Percentiles rank a stretch among this genome's conserved stretches.
phyloP scores from a whole-genome alignment of 2,113 vertebrate genomes.

The Antechinus stuartii region DNA sequence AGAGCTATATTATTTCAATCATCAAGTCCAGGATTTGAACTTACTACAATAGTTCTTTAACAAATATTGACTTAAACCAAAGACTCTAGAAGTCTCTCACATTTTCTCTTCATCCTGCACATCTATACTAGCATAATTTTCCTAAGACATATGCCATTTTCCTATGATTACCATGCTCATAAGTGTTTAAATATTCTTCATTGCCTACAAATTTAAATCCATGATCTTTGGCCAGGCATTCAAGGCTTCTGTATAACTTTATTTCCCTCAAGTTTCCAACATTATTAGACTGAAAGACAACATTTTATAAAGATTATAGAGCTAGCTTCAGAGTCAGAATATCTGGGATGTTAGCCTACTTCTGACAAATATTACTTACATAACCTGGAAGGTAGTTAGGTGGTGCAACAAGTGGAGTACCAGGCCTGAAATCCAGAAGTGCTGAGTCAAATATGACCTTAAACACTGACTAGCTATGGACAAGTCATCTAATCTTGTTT shows the following conservation, averaged over 20 bases:
- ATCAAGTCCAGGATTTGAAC: neutral
- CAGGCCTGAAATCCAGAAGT: no score
- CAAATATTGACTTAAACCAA: neutral
- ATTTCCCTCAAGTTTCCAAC: neutral
- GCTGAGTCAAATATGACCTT: no score
- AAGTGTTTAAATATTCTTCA: neutral
- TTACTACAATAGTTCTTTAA: neutral
- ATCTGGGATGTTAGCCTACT: neutral
- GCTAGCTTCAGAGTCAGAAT: neutral
- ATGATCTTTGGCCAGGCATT: neutral
- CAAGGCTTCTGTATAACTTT: neutral
- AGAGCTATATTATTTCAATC: neutral
- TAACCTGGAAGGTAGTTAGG: no score
- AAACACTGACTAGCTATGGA: no score
- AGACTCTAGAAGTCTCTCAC: neutral
- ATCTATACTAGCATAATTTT: neutral
- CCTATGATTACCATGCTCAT: neutral
- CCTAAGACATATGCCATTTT: neutral
- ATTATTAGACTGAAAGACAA: neutral
- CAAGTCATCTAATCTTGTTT: no score
- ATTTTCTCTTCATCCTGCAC: neutral
- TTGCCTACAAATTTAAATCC: neutral
- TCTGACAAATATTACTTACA: neutral
- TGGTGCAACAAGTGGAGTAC: no score
- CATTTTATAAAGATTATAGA: neutral